These are phyloP conservation scores for Callipepla californica DNA, from an alignment of 2,113 vertebrate genomes.

Conservation along the genomic window DNA sequence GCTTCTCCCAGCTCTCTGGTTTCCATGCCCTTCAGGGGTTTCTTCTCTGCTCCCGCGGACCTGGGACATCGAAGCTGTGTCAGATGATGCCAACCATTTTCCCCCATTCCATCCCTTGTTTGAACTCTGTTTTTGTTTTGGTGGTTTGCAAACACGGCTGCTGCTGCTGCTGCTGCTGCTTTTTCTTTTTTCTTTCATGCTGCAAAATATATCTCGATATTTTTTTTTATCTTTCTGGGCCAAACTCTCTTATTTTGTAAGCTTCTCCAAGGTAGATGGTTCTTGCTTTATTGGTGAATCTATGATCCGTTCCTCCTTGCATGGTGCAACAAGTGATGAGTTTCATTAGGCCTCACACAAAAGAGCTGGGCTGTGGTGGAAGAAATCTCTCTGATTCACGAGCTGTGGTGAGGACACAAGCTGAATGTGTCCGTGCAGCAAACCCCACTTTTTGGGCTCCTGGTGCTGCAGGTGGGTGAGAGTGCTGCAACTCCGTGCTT, in stretches of 20 bases:
- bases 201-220: constrained; percentile 64
- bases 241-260: constrained; percentile 63
- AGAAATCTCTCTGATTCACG: background rate
- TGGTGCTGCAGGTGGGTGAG: background rate
- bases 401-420: background rate
- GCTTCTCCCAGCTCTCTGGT: constrained; percentile 69
- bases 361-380: background rate
- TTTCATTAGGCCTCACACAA: background rate
- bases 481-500: rapidly evolving
- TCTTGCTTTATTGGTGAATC: background rate
- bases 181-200: background rate
- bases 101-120: constrained; percentile 48
- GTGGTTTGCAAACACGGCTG: constrained; percentile 63
- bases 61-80: constrained; percentile 44
- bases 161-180: background rate
- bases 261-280: constrained; percentile 23
- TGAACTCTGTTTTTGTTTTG: constrained; percentile 60
- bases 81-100: constrained; percentile 53
- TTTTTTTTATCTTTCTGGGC: constrained; percentile 67
- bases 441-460: background rate
- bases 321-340: rapidly evolving
- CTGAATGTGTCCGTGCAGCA: background rate
- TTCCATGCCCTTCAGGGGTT: constrained; percentile 49
- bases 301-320: background rate
- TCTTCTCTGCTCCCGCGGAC: constrained; percentile 12